Conservation (phyloP, 2,797 vertebrate species). For the Leptatherina wallacei region DNA sequence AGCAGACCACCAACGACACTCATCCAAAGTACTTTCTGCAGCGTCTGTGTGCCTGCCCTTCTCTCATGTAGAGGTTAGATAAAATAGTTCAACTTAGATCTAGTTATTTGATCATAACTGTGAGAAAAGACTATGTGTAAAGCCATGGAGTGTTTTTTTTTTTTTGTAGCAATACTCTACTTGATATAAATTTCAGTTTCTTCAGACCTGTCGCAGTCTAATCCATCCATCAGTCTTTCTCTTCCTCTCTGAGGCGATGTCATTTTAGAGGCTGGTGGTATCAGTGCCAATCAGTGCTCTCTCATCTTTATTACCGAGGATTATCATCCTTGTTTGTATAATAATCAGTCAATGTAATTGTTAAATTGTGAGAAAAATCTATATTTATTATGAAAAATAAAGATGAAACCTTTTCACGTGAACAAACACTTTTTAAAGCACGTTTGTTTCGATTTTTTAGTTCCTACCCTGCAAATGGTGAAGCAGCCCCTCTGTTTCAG, state of each 20-base stretch:
- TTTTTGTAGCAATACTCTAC: neutral
- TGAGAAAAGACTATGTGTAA: neutral
- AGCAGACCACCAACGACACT: constrained; percentile 44
- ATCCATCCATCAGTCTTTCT: constrained; percentile 8
- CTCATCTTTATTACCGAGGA: constrained; percentile 1
- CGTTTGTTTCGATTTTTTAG: constrained; percentile 7
- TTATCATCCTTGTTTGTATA: constrained; percentile 47
- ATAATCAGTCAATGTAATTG: constrained; percentile 50
- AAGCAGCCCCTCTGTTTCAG: constrained; percentile 8
- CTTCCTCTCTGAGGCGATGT: constrained; percentile 4
- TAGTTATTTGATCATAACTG: neutral
- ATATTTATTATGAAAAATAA: constrained; percentile 77
- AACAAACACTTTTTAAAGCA: constrained; percentile 39
- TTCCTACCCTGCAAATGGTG: constrained; percentile 1
- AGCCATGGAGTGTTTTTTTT: neutral
- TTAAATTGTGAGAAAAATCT: constrained; percentile 53
- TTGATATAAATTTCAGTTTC: constrained; percentile 2
- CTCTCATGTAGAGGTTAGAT: constrained; percentile 5
- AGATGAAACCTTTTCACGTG: constrained; percentile 44
- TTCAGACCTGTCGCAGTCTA: neutral
- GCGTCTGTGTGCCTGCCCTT: neutral
- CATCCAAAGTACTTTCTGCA: constrained; percentile 5
- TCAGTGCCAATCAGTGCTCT: constrained; percentile 32
- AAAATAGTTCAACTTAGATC: neutral
- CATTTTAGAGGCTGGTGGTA: constrained; percentile 9